Conservation (phyloP, 2,888 invertebrate genomes). For the Ochropleura plecta region DNA sequence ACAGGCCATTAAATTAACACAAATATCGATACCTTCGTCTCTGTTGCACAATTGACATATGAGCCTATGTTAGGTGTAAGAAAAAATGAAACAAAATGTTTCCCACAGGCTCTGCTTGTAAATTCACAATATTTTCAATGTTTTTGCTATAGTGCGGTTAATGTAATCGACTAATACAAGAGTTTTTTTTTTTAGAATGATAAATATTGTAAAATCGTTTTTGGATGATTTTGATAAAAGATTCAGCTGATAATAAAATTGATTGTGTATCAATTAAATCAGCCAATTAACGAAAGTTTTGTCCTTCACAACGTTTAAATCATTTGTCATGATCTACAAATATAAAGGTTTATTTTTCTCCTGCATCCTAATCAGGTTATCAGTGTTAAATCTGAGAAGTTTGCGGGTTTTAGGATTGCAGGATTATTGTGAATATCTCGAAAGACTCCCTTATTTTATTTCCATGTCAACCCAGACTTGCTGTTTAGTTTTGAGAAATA, state of each 20-base stretch:
- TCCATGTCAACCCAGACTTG: neutral
- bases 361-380: neutral
- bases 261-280: no score
- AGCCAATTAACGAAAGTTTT: no score
- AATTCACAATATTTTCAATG: constrained; percentile 2
- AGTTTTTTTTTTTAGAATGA: no score
- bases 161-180: constrained; percentile 28
- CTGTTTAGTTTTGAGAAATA: neutral
- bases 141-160: neutral
- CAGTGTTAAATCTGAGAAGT: neutral
- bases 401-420: neutral
- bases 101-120: constrained; percentile 5
- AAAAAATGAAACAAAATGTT: constrained; percentile 48
- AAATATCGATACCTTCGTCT: constrained; percentile 54
- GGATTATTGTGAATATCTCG: neutral
- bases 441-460: neutral
- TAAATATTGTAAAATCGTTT: no score
- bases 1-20: constrained; percentile 44
- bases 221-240: no score
- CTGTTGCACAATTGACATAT: constrained; percentile 41
- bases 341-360: neutral
- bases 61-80: neutral
- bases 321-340: neutral
- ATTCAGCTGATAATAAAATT: no score
- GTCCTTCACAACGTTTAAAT: no score